phyloP scores from a whole-genome alignment of 2,888 invertebrate genomes.

The Drosophila emarginata region DNA sequence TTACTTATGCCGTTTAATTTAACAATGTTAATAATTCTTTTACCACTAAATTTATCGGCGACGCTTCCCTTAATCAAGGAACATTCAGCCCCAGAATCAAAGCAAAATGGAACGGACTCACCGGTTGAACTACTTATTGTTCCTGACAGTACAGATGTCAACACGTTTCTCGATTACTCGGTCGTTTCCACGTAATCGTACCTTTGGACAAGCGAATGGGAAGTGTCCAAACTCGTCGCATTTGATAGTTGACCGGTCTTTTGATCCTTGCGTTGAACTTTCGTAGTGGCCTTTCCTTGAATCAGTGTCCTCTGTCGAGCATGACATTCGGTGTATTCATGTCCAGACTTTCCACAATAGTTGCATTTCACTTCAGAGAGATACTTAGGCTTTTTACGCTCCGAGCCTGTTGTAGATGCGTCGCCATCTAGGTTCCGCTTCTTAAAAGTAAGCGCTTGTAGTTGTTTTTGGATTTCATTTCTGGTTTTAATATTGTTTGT shows the following conservation, averaged over 20 bases:
- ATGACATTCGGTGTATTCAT: slow-evolving; percentile 8
- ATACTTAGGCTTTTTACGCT: slow-evolving; percentile 3
- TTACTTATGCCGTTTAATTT: slow-evolving; percentile 18
- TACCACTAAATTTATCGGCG: slow-evolving; percentile 10
- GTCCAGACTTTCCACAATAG: not conserved
- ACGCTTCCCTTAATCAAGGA: slow-evolving; percentile 10
- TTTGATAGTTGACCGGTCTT: not conserved
- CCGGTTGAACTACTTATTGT: not conserved
- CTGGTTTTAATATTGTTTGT: too few species aligned
- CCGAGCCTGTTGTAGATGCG: slow-evolving; percentile 6
- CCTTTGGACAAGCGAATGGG: not conserved
- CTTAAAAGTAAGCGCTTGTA: slow-evolving; percentile 16
- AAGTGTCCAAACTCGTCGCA: slow-evolving; percentile 10
- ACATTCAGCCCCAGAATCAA: slow-evolving; percentile 11
- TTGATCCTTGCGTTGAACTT: not conserved
- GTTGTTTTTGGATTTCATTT: slow-evolving; percentile 7
- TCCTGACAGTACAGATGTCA: not conserved
- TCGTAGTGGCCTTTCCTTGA: slow-evolving; percentile 1
- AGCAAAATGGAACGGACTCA: slow-evolving; percentile 13
- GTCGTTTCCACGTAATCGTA: slow-evolving; percentile 8
- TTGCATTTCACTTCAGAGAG: not conserved
- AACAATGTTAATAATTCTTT: slow-evolving; percentile 14
- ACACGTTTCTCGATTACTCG: slow-evolving; percentile 14
- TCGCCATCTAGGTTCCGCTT: slow-evolving; percentile 12
- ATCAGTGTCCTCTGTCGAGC: not conserved